phyloP scores from a whole-genome alignment of 1,140 invertebrate genomes.

The Cotesia glomerata region DNA sequence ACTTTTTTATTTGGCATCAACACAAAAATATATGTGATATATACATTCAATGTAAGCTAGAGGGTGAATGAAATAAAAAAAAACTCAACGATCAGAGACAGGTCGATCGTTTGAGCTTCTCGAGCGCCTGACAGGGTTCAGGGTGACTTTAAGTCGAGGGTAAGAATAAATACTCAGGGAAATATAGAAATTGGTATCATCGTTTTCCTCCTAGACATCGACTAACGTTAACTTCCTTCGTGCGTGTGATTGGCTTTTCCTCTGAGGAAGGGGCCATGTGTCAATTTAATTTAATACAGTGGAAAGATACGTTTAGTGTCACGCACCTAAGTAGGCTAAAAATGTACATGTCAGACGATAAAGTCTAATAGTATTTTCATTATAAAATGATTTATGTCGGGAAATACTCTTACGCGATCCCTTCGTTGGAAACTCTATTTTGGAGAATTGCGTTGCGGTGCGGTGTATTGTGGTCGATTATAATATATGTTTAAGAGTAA shows the following conservation, averaged over 20 bases:
- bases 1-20: background rate
- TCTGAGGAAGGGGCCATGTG: background rate
- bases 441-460: too few species aligned
- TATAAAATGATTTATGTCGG: too few species aligned
- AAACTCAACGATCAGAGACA: background rate
- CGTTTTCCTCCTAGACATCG: background rate
- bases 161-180: conserved; percentile 4
- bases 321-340: too few species aligned
- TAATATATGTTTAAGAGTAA: too few species aligned
- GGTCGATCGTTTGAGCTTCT: background rate
- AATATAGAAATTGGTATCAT: conserved; percentile 5
- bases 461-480: too few species aligned
- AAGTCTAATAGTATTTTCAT: too few species aligned
- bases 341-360: too few species aligned
- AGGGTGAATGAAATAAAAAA: background rate
- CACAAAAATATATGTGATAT: background rate
- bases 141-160: background rate
- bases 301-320: too few species aligned
- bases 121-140: background rate
- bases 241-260: background rate
- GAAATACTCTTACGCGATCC: too few species aligned
- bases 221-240: background rate
- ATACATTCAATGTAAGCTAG: background rate
- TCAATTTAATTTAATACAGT: too few species aligned
- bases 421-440: too few species aligned